Evolutionary conservation across 2,888 invertebrate species (phyloP).

Genomic region (Pheosia gnoma): DNA sequence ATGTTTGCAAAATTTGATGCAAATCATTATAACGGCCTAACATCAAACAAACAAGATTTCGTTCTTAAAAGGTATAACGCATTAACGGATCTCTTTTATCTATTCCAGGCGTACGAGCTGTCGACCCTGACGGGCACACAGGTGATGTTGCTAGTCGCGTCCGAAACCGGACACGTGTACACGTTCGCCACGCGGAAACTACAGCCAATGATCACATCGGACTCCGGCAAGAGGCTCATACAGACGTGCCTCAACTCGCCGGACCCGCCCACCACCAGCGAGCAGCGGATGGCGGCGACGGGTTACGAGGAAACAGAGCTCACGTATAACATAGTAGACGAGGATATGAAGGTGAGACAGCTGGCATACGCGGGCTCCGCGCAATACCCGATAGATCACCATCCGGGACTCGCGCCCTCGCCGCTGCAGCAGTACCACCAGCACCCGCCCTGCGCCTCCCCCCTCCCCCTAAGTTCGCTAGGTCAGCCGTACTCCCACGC

Average conservation of each 20-base stretch:
- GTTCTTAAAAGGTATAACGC: neutral
- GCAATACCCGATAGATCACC: slow-evolving; percentile 88
- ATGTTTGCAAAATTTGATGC: slow-evolving; percentile 41
- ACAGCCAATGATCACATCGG: slow-evolving; percentile 99
- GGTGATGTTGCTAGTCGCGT: slow-evolving; percentile 99
- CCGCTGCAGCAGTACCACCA: slow-evolving; percentile 89
- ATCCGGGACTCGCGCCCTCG: slow-evolving; percentile 86
- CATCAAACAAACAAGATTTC: neutral
- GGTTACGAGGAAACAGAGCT: slow-evolving; percentile 99
- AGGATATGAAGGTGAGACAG: slow-evolving; percentile 98
- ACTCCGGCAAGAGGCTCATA: slow-evolving; percentile 98
- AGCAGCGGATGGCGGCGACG: slow-evolving; percentile 98
- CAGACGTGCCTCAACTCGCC: slow-evolving; percentile 99
- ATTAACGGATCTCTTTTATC: slow-evolving; percentile 26
- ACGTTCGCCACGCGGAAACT: slow-evolving; percentile 99
- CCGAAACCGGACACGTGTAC: slow-evolving; percentile 99
- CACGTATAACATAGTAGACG: slow-evolving; percentile 97
- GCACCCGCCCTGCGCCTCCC: slow-evolving; percentile 90
- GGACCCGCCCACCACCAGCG: slow-evolving; percentile 93
- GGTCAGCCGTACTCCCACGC: slow-evolving; percentile 81
- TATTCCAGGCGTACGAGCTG: slow-evolving; percentile 97
- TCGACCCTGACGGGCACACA: slow-evolving; percentile 99
- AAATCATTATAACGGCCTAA: neutral
- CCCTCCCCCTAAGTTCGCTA: slow-evolving; percentile 85
- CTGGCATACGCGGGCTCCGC: slow-evolving; percentile 93